These are phyloP conservation scores for Schizaphis graminum DNA, from an alignment of 2,888 invertebrate genomes.

Conservation along the genomic window DNA sequence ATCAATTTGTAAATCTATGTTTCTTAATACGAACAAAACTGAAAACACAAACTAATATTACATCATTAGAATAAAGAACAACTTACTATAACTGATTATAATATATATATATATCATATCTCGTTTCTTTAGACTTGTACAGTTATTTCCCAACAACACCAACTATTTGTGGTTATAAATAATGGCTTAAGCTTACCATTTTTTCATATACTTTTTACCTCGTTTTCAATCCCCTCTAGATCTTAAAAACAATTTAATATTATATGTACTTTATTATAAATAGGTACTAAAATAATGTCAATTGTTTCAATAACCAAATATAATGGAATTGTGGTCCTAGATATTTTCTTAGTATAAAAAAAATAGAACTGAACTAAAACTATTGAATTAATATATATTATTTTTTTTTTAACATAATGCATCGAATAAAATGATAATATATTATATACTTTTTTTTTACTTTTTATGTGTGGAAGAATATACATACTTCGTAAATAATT, in stretches of 20 bases:
- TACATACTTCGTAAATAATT: accelerated
- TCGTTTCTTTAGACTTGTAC: not conserved
- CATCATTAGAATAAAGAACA: not conserved
- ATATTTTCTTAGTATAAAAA: not conserved
- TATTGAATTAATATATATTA: too few species aligned
- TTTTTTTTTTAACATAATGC: not conserved
- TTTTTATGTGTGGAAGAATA: not conserved
- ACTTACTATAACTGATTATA: too few species aligned
- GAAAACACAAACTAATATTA: not conserved
- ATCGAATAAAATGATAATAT: too few species aligned
- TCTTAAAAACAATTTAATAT: not conserved
- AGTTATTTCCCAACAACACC: not conserved
- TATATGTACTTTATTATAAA: not conserved
- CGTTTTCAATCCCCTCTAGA: not conserved
- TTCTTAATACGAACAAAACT: not conserved
- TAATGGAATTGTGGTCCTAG: not conserved
- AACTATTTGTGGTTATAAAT: not conserved
- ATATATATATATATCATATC: too few species aligned
- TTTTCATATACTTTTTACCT: not conserved
- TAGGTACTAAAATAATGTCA: not conserved
- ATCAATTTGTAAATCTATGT: not conserved
- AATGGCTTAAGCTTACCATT: not conserved
- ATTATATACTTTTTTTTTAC: too few species aligned
- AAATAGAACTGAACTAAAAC: not conserved
- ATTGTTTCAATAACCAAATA: not conserved